A percentile compares a stretch with the other conserved stretches of the same genome.
Evolutionary conservation across 2,113 vertebrate species (phyloP).

Genomic region (Bubo blakistoni): DNA sequence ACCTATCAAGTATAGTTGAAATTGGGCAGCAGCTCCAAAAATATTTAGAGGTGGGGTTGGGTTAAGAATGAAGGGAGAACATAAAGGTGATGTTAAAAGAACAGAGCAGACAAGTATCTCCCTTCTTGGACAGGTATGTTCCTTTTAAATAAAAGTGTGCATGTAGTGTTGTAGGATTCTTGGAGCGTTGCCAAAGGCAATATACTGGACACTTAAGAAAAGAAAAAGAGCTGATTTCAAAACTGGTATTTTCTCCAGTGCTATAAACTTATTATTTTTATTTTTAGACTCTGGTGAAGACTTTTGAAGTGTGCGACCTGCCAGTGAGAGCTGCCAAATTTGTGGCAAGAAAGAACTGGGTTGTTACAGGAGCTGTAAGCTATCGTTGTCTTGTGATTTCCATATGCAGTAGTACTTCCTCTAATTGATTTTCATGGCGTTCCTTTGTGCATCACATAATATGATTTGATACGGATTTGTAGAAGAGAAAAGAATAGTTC

Average conservation of each 20-base stretch:
- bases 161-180: not conserved
- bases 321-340: slow-evolving; percentile 98
- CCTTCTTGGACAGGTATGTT: not conserved
- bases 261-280: not conserved
- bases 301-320: slow-evolving; percentile 97
- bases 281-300: slow-evolving; percentile 94
- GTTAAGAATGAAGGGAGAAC: not conserved
- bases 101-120: not conserved
- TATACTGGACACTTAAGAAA: not conserved
- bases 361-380: slow-evolving; percentile 97
- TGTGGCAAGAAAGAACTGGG: slow-evolving; percentile 98
- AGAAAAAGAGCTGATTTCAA: not conserved
- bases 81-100: not conserved
- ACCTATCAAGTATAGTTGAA: not conserved
- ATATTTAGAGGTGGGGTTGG: not conserved
- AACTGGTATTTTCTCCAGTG: not conserved
- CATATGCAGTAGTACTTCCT: not conserved
- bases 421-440: not conserved
- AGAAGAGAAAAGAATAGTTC: not conserved
- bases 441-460: not conserved
- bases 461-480: not conserved
- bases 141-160: not conserved
- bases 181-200: not conserved
- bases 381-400: not conserved
- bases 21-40: not conserved